Conservation (phyloP, 2,797 vertebrate genomes). For the Ceryle rudis region DNA sequence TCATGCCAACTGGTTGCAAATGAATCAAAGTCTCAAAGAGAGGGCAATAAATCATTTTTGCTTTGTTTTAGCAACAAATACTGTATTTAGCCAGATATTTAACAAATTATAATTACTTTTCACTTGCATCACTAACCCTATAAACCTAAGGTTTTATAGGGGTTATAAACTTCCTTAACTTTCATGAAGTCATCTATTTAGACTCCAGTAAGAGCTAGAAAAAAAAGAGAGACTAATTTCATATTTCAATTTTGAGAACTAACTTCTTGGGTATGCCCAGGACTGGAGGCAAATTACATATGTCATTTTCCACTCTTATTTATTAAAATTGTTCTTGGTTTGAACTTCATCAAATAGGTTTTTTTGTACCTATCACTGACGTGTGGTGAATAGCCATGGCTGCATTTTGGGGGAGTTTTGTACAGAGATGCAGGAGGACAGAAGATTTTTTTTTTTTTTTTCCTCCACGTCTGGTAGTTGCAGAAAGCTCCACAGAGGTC, state of each 20-base stretch:
- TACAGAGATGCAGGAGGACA: not conserved
- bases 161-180: not conserved
- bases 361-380: fast-evolving
- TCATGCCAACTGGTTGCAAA: not conserved
- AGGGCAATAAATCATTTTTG: not conserved
- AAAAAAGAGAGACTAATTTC: not conserved
- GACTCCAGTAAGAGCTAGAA: not conserved
- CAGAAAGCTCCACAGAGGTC: not conserved
- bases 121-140: not conserved
- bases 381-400: not conserved
- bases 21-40: not conserved
- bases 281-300: not conserved
- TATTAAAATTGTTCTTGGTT: not conserved
- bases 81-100: not conserved
- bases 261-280: not conserved
- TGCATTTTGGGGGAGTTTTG: not conserved
- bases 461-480: not conserved
- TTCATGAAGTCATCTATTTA: not conserved
- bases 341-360: not conserved
- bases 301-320: not conserved
- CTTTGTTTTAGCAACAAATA: not conserved
- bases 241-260: not conserved
- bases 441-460: not conserved
- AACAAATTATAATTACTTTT: not conserved
- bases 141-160: not conserved